Conservation (phyloP, 2,797 vertebrate genomes). For the Microctenopoma lineatum region DNA sequence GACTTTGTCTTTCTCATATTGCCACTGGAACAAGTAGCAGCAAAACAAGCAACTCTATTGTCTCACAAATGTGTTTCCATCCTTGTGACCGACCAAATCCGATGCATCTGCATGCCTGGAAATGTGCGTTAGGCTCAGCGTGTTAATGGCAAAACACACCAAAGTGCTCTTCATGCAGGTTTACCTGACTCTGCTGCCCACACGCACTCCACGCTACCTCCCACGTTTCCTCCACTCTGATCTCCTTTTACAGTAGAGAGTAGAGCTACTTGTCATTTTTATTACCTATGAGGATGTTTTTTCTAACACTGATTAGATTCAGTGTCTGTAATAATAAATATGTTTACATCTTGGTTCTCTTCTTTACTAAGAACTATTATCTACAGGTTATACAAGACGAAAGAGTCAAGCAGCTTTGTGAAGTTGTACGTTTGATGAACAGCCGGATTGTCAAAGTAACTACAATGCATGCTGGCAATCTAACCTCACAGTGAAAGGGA, state of each 20-base stretch:
- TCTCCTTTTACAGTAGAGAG: constrained; percentile 33
- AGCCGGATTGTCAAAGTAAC: too few relatives aligned
- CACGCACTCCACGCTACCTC: constrained; percentile 41
- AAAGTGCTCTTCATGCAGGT: constrained; percentile 62
- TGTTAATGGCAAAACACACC: constrained; percentile 60
- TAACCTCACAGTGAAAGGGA: too few relatives aligned
- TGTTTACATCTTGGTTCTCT: not conserved
- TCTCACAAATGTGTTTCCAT: constrained; percentile 33
- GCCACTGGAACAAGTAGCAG: constrained; percentile 19
- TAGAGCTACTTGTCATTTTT: constrained; percentile 15
- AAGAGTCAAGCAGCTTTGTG: not conserved
- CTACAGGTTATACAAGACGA: not conserved
- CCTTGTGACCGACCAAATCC: constrained; percentile 25
- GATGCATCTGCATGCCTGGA: constrained; percentile 40
- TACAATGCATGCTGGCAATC: too few relatives aligned
- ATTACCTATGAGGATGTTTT: constrained; percentile 11
- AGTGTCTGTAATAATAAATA: constrained; percentile 16
- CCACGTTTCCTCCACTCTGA: constrained; percentile 39
- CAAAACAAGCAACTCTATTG: constrained; percentile 18
- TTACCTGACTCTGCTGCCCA: constrained; percentile 56
- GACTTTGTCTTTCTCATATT: constrained; percentile 17
- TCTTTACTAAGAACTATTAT: not conserved
- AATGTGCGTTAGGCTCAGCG: constrained; percentile 44
- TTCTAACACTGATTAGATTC: constrained; percentile 4
- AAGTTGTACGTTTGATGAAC: not conserved